A percentile compares a stretch with the other conserved stretches of the same genome.
phyloP scores from a whole-genome alignment of 2,797 vertebrate species.

The Galagoides demidoff region DNA sequence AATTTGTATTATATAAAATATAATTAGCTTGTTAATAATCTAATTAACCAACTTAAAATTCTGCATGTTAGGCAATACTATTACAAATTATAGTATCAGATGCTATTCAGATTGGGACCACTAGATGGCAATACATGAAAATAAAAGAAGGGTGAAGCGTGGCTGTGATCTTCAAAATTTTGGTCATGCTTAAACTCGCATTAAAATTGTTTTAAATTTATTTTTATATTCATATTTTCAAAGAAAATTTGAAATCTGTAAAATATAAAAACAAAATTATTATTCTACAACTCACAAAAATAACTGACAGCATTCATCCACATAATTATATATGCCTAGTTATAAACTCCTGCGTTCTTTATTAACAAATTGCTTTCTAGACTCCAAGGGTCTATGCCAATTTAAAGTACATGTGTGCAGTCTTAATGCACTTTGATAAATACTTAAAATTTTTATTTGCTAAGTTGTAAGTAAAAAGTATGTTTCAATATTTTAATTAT shows the following conservation, averaged over 20 bases:
- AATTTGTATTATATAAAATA: neutral
- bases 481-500: slow-evolving; percentile 1
- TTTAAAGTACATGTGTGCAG: neutral
- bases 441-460: neutral
- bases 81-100: neutral
- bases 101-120: slow-evolving; percentile 57
- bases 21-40: neutral
- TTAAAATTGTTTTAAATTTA: neutral
- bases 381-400: neutral
- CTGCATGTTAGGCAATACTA: rapidly evolving
- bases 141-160: neutral
- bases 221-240: neutral
- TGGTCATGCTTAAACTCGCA: neutral
- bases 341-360: neutral
- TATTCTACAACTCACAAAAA: neutral
- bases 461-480: neutral
- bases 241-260: neutral
- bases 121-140: slow-evolving; percentile 84
- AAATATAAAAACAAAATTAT: neutral
- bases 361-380: neutral
- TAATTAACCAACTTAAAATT: neutral
- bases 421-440: neutral
- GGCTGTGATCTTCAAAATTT: rapidly evolving
- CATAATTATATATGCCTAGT: neutral
- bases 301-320: neutral